Evolutionary conservation across 2,113 vertebrate genomes (phyloP).

Genomic region (Zingel zingel): DNA sequence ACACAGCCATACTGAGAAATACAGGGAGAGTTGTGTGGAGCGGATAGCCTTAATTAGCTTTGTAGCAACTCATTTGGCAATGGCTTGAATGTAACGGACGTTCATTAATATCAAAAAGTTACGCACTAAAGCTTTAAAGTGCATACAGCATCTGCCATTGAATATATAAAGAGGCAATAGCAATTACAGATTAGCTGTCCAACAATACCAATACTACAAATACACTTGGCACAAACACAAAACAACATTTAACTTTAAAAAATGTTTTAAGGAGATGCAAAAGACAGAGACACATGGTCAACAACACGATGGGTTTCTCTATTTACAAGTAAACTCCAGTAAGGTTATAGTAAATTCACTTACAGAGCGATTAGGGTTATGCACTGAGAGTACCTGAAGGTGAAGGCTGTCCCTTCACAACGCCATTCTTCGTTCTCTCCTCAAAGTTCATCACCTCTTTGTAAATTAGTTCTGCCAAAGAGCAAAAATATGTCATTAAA

Average conservation of each 20-base stretch:
- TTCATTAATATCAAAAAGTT: too few relatives aligned
- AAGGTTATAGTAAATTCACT: conserved; percentile 85
- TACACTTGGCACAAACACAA: conserved; percentile 38
- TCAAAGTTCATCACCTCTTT: conserved; percentile 99
- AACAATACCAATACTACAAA: not conserved
- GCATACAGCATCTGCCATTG: not conserved
- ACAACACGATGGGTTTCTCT: conserved; percentile 78
- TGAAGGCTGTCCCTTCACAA: conserved; percentile 99
- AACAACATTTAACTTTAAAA: conserved; percentile 47
- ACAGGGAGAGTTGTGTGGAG: too few relatives aligned
- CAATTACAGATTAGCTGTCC: conserved; percentile 25
- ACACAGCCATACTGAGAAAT: too few relatives aligned
- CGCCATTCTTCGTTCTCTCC: conserved; percentile 99
- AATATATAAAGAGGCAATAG: not conserved
- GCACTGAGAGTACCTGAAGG: conserved; percentile 99
- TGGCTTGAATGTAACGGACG: too few relatives aligned
- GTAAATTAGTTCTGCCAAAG: conserved; percentile 96
- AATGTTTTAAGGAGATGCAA: conserved; percentile 40
- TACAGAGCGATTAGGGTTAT: conserved; percentile 89
- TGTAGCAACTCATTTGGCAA: too few relatives aligned
- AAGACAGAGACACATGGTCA: conserved; percentile 77
- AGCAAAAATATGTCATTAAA: not conserved
- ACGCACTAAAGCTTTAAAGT: not conserved
- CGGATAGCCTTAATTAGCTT: too few relatives aligned
- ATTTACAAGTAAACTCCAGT: conserved; percentile 79